Evolutionary conservation across 2,113 vertebrate species (phyloP).

Genomic region (Aegithalos caudatus): DNA sequence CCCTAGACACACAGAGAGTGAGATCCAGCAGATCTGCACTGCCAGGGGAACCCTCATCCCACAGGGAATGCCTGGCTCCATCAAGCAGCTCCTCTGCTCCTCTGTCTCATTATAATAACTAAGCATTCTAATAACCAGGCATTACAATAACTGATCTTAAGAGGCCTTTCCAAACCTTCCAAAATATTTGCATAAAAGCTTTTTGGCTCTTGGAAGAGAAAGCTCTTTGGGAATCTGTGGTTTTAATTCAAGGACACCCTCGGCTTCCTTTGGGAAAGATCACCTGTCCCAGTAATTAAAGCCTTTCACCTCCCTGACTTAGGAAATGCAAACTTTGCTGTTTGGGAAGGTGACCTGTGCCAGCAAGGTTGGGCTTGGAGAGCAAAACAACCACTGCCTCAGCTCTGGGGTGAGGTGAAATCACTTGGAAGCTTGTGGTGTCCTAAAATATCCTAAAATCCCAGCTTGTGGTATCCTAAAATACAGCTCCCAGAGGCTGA

Average conservation of each 20-base stretch:
- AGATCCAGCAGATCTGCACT: neutral
- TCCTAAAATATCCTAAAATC: neutral
- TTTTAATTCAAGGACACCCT: neutral
- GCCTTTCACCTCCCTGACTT: neutral
- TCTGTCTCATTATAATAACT: neutral
- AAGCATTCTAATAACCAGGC: neutral
- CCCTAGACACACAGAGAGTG: neutral
- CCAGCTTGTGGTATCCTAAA: neutral
- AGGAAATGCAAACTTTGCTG: neutral
- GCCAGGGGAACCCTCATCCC: neutral
- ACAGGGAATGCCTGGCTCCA: neutral
- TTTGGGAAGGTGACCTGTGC: neutral
- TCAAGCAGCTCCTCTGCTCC: neutral
- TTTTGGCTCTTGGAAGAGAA: neutral
- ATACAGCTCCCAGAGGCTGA: neutral
- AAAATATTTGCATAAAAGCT: constrained; percentile 23
- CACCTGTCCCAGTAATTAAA: constrained; percentile 7
- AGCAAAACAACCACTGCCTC: neutral
- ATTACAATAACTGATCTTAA: neutral
- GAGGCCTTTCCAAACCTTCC: neutral
- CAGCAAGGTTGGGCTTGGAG: neutral
- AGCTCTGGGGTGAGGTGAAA: neutral
- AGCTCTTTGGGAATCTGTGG: neutral
- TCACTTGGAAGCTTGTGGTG: neutral
- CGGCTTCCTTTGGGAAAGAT: neutral